phyloP scores from a whole-genome alignment of 2,113 vertebrate genomes.

The Cavia porcellus region DNA sequence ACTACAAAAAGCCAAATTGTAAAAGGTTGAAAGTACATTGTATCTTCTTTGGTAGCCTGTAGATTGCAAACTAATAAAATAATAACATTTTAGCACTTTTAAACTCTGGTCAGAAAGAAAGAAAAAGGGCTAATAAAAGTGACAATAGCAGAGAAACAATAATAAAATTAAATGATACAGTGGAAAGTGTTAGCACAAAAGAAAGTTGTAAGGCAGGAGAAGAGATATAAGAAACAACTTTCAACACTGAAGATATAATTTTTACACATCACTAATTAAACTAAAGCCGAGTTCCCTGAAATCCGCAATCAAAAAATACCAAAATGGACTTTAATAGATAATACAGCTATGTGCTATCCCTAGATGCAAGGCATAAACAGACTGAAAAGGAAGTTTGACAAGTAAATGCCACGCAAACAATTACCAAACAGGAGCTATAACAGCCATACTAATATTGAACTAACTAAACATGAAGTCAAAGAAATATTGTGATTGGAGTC shows the following conservation, averaged over 20 bases:
- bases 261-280: background rate
- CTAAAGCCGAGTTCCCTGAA: background rate
- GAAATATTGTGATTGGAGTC: background rate
- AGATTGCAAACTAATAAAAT: background rate
- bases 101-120: background rate
- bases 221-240: background rate
- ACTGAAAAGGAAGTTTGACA: background rate
- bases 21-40: background rate
- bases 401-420: background rate
- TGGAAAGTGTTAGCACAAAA: background rate
- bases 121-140: background rate
- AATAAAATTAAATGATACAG: background rate
- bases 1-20: background rate
- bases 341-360: background rate
- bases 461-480: background rate
- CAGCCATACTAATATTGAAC: background rate
- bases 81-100: background rate
- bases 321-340: background rate
- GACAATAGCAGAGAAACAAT: background rate
- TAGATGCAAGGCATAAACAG: background rate
- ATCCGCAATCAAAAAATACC: background rate
- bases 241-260: background rate
- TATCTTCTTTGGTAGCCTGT: background rate
- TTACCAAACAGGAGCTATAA: background rate
- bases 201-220: background rate